Percentiles rank a stretch among this genome's conserved stretches.
These are phyloP conservation scores for Macrobrachium nipponense DNA, from an alignment of 1,140 invertebrate genomes.

Conservation along the genomic window DNA sequence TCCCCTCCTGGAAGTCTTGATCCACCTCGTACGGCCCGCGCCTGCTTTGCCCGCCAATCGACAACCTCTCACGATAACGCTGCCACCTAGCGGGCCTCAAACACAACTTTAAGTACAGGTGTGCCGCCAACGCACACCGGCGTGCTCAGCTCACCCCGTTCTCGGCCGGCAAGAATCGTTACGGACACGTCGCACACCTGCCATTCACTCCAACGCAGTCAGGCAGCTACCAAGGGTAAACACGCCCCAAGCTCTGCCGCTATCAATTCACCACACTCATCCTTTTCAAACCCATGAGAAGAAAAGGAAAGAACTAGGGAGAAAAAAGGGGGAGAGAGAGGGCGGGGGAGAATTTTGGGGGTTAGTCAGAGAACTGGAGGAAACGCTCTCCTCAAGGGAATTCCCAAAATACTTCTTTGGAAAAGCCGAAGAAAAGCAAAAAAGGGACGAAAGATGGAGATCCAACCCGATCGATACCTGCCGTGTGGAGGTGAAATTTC, in stretches of 20 bases:
- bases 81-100: conserved; percentile 55
- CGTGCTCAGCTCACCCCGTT: conserved; percentile 20
- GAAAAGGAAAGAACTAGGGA: no score
- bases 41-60: conserved; percentile 60
- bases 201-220: neutral
- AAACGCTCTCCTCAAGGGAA: neutral
- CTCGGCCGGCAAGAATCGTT: conserved; percentile 32
- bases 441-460: conserved; percentile 40
- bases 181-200: neutral
- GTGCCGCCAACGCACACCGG: conserved; percentile 56
- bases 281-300: no score
- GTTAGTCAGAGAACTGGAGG: neutral
- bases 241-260: no score
- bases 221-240: neutral
- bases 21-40: conserved; percentile 46
- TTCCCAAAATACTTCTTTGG: neutral
- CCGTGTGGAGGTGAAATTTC: conserved; percentile 52
- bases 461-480: conserved; percentile 51
- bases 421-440: conserved; percentile 24
- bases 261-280: no score
- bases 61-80: conserved; percentile 52
- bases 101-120: conserved; percentile 53
- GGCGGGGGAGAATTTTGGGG: neutral
- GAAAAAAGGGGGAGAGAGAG: no score
- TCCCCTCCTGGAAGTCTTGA: conserved; percentile 37